Percentiles rank a stretch among this genome's conserved stretches.
phyloP scores from a whole-genome alignment of 1,140 invertebrate genomes.

The Procambarus virginalis region DNA sequence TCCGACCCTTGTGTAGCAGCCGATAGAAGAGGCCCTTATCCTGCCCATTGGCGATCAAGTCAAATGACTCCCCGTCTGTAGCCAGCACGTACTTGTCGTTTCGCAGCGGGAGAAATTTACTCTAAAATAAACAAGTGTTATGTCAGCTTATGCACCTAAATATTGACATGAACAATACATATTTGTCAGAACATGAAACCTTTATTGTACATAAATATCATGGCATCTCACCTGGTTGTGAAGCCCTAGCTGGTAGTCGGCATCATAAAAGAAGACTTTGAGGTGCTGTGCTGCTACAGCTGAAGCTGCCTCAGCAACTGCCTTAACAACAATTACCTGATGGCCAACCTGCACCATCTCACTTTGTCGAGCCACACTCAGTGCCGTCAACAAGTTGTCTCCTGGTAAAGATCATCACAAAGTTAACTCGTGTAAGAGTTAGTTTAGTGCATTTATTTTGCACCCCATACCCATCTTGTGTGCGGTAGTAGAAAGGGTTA shows the following conservation, averaged over 20 bases:
- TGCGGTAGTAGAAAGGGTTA: too few species aligned
- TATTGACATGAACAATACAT: background rate
- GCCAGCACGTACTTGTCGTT: constrained; percentile 71
- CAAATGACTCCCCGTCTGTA: constrained; percentile 72
- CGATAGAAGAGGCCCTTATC: constrained; percentile 70
- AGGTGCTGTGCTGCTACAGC: constrained; percentile 68
- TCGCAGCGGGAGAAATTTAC: constrained; percentile 40
- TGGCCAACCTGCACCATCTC: constrained; percentile 76
- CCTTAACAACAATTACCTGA: constrained; percentile 76
- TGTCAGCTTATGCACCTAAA: background rate
- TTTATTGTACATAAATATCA: too few species aligned
- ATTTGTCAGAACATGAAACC: background rate
- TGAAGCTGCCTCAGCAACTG: constrained; percentile 63
- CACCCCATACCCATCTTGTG: too few species aligned
- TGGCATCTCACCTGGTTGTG: constrained; percentile 47
- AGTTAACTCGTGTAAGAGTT: too few species aligned
- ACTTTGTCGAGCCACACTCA: constrained; percentile 79
- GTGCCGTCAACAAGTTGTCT: constrained; percentile 79
- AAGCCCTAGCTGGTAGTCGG: constrained; percentile 40
- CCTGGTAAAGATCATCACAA: constrained; percentile 68
- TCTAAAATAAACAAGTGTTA: constrained; percentile 3
- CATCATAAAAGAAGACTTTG: constrained; percentile 70
- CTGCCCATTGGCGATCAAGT: constrained; percentile 60
- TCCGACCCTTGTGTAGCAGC: constrained; percentile 72
- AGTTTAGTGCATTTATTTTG: too few species aligned